A percentile compares a stretch with the other conserved stretches of the same genome.
These are phyloP conservation scores for Listronotus oregonensis DNA, from an alignment of 1,140 invertebrate genomes.

Conservation along the genomic window DNA sequence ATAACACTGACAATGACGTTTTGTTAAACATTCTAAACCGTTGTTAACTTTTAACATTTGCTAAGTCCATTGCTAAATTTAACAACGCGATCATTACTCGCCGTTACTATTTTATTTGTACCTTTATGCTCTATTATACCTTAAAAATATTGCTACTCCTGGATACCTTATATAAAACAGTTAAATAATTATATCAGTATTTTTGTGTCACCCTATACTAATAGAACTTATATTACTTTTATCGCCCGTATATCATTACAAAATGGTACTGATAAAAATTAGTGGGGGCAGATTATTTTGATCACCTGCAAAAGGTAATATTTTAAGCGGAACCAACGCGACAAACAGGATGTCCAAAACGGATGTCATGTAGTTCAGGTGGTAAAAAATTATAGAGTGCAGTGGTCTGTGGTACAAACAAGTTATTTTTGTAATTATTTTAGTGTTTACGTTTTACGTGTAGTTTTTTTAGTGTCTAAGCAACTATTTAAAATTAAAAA, in stretches of 20 bases:
- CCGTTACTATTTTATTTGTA: no score
- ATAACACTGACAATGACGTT: no score
- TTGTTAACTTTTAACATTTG: no score
- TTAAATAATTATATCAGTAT: no score
- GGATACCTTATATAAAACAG: no score
- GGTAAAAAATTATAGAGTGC: constrained; percentile 4
- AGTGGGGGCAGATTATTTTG: background rate
- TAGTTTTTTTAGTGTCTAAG: background rate
- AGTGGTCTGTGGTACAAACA: constrained; percentile 7
- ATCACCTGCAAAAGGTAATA: constrained; percentile 5
- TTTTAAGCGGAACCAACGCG: constrained; percentile 14
- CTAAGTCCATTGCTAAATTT: no score
- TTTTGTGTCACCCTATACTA: no score
- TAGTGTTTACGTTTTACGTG: background rate
- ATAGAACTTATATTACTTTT: background rate
- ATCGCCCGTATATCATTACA: constrained; percentile 4
- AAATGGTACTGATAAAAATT: background rate
- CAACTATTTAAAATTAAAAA: constrained; percentile 9
- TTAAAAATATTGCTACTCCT: no score
- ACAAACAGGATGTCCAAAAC: constrained; percentile 6
- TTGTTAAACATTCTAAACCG: no score
- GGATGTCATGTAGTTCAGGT: constrained; percentile 4
- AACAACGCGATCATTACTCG: no score
- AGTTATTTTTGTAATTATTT: background rate
- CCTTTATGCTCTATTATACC: no score